Base-by-base conservation (phyloP, 2,797 vertebrate genomes). In the Cercopithecus neglectus region DNA sequence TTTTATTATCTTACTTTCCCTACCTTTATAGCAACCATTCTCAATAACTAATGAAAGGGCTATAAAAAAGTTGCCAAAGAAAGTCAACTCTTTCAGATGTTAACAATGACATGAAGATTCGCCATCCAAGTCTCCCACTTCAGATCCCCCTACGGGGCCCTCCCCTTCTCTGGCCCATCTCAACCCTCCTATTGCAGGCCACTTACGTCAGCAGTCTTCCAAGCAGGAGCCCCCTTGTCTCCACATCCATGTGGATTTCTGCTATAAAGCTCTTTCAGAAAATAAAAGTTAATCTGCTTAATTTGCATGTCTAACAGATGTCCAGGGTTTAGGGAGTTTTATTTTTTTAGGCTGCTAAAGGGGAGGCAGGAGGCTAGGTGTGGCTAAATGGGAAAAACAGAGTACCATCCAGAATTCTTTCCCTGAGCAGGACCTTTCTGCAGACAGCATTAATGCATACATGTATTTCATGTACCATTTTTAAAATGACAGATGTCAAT, bases 241-340 rank as follows among this genome's bases (percentile, higher is more conserved):
- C 26, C 0, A 2, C 41, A 72, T 26, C 39, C 7, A 26, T 6
- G 41, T 76, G 22, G 59, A 79, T 78, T 96, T 61, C 67, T 76
- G 30, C 24, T 55, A 82, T 36, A 91, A 89, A 83, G 55, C 50
- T 92, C 83, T 81, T 96, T 85, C 55, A 91, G 75, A 96, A 95
- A 97, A 50, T 59, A 90, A 89, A 92, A 84, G 7, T 81, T 97
- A 48, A 94, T 67, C n/a, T 87, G 55, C 57, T 67, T 91, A 87
- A 89, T 90, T 50, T 96, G 44, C 61, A 92, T 78, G 70, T 96
- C 61, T 86, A 86, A 80, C 17, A 94, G 85, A 92, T 78, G 96
- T 76, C 50, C 10, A 82, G n/a, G 17, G 12, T 80, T 94, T n/a
- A 22, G 78, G 48, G 87, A 75, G 75, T 84, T 89, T 91, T 89